Evolutionary conservation across 2,797 vertebrate species (phyloP).

Genomic region (Acanthiza pusilla): DNA sequence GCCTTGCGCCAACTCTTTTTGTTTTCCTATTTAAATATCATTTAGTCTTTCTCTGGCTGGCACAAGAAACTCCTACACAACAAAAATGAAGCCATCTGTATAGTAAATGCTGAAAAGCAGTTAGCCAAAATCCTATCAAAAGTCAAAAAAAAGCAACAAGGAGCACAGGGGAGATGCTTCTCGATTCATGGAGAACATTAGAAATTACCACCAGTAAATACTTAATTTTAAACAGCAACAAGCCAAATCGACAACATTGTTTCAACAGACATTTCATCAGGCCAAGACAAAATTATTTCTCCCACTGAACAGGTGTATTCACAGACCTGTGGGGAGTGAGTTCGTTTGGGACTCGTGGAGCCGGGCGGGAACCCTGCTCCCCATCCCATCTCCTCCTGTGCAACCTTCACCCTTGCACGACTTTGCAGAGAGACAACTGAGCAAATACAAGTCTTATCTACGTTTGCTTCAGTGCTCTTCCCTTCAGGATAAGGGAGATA

Average conservation of each 20-base stretch:
- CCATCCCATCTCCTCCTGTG: not conserved
- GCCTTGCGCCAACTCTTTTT: not conserved
- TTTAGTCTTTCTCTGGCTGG: conserved; percentile 30
- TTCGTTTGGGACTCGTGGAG: rapidly evolving
- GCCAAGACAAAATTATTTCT: not conserved
- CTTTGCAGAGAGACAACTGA: not conserved
- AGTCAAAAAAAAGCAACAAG: not conserved
- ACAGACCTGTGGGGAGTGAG: not conserved
- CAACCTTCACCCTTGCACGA: not conserved
- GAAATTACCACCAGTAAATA: not conserved
- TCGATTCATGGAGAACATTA: not conserved
- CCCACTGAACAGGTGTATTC: rapidly evolving
- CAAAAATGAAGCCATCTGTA: not conserved
- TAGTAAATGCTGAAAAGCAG: not conserved
- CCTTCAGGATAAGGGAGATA: not conserved
- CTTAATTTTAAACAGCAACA: not conserved
- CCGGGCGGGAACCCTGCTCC: not conserved
- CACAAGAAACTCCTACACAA: conserved; percentile 25
- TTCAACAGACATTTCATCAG: not conserved
- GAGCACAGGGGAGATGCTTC: not conserved
- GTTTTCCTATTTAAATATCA: not conserved
- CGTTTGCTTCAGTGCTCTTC: not conserved
- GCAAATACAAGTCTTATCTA: not conserved
- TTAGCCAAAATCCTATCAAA: not conserved
- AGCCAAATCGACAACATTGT: not conserved